phyloP scores from a whole-genome alignment of 2,797 vertebrate genomes.

The Coregonus sp. region DNA sequence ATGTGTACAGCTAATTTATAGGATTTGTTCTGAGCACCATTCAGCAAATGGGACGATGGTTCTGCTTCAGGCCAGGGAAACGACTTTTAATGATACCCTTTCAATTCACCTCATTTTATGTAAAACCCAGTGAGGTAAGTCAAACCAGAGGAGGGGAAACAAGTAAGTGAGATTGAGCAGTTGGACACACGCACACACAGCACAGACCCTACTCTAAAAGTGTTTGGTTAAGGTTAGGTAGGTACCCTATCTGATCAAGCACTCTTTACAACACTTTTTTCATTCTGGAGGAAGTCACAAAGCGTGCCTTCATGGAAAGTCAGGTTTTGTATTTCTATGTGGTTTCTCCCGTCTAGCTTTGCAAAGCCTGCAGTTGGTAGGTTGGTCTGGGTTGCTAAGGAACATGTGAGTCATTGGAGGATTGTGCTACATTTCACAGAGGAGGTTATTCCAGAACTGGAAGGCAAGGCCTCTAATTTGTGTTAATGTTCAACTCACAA shows the following conservation, averaged over 20 bases:
- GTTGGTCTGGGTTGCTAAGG: conserved; percentile 64
- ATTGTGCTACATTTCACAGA: conserved; percentile 41
- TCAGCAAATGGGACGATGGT: conserved; percentile 54
- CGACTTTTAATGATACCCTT: conserved; percentile 43
- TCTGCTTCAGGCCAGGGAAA: conserved; percentile 20
- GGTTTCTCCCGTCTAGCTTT: conserved; percentile 32
- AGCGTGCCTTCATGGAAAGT: conserved; percentile 52
- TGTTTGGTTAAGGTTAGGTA: conserved; percentile 55
- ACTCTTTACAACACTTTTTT: conserved; percentile 19
- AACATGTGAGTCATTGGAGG: conserved; percentile 68
- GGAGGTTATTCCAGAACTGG: conserved; percentile 27
- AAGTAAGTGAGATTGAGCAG: neutral
- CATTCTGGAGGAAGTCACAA: conserved; percentile 43
- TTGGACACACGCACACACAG: neutral
- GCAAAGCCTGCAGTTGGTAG: conserved; percentile 44
- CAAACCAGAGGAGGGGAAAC: conserved; percentile 12
- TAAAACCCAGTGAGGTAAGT: conserved; percentile 25
- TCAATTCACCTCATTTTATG: neutral
- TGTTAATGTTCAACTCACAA: conserved; percentile 23
- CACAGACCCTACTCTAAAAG: conserved; percentile 43
- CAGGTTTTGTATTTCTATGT: conserved; percentile 20
- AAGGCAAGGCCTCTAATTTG: conserved; percentile 14
- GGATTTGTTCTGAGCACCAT: conserved; percentile 16
- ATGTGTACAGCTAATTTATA: conserved; percentile 21
- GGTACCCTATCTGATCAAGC: conserved; percentile 18